Evolutionary conservation across 2,113 vertebrate species (phyloP).

Genomic region (Charadrius vociferus): DNA sequence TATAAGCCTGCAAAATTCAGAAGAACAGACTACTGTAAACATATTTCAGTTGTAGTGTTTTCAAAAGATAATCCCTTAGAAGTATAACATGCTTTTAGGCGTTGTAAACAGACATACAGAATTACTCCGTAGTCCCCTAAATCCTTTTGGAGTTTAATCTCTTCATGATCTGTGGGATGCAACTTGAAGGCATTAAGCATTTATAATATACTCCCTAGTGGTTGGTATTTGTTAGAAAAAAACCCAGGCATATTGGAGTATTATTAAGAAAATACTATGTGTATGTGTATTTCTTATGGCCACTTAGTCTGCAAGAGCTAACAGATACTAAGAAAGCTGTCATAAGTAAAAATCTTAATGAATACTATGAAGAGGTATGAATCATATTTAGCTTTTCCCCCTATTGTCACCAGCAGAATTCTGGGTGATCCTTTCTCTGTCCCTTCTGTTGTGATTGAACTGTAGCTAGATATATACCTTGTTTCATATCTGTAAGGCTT

Average conservation of each 20-base stretch:
- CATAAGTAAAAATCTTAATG: background rate
- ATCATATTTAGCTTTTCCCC: background rate
- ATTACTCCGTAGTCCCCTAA: background rate
- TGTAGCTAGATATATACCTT: background rate
- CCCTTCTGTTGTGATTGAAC: fast-evolving
- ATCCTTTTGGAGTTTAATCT: background rate
- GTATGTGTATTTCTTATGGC: fast-evolving
- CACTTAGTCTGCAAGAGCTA: background rate
- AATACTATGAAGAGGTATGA: background rate
- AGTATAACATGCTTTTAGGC: background rate
- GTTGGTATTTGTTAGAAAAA: background rate
- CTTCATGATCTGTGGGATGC: background rate
- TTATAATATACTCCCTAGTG: background rate
- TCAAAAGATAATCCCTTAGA: background rate
- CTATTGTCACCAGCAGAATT: background rate
- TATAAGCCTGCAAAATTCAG: background rate
- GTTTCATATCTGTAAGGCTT: background rate
- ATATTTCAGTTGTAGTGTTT: background rate
- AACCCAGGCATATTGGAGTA: background rate
- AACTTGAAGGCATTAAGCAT: background rate
- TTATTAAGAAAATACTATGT: background rate
- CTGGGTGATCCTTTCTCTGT: background rate
- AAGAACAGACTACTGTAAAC: background rate
- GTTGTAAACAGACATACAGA: background rate
- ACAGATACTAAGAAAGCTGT: background rate